Conservation (phyloP, 2,113 vertebrate species). For the Neotragus moschatus region DNA sequence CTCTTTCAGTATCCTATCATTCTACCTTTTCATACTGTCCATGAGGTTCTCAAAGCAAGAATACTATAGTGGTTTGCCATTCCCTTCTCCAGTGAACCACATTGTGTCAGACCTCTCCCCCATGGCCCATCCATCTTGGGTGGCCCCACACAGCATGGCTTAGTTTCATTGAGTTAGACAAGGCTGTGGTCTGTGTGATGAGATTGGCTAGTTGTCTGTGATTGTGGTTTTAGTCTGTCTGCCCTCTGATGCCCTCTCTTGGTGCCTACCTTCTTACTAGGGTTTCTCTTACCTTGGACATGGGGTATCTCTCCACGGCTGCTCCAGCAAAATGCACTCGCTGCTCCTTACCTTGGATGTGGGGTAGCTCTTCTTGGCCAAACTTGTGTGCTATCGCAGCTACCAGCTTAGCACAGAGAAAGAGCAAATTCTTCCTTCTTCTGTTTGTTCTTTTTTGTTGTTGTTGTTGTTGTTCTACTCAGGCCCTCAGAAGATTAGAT, state of each 20-base stretch:
- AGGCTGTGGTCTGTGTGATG: background rate
- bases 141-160: background rate
- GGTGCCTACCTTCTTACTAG: background rate
- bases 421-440: background rate
- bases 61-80: background rate
- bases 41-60: background rate
- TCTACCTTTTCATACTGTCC: too few relatives aligned
- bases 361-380: rapidly evolving
- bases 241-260: background rate
- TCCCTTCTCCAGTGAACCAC: background rate
- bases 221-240: background rate
- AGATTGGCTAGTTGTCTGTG: background rate
- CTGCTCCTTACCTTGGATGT: background rate
- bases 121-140: background rate
- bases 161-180: background rate
- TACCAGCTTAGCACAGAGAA: background rate
- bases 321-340: rapidly evolving
- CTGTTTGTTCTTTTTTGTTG: too few relatives aligned
- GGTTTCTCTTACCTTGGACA: background rate
- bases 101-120: background rate
- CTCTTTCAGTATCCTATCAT: background rate
- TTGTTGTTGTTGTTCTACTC: background rate
- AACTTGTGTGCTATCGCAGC: background rate
- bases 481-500: background rate
- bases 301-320: background rate